Evolutionary conservation across 2,888 invertebrate genomes (phyloP).

Genomic region (Melanargia galathea): DNA sequence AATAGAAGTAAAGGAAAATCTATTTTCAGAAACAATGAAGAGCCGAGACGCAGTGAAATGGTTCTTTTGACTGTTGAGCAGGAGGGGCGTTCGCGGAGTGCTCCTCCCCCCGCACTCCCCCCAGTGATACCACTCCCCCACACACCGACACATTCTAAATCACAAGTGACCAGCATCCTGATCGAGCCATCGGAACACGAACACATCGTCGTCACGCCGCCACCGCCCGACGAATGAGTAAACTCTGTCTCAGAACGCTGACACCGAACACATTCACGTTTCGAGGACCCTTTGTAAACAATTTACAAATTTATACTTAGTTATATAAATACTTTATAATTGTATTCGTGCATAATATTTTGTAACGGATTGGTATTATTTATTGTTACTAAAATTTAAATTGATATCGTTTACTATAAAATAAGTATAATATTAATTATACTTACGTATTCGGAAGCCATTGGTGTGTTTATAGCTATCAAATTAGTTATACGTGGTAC

Average conservation of each 20-base stretch:
- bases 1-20: not conserved
- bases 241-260: slow-evolving; percentile 43
- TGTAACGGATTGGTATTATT: slow-evolving; percentile 35
- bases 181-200: slow-evolving; percentile 53
- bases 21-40: slow-evolving; percentile 44
- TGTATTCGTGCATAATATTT: slow-evolving; percentile 37
- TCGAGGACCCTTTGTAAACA: slow-evolving; percentile 59
- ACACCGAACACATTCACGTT: slow-evolving; percentile 39
- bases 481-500: slow-evolving; percentile 16
- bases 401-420: slow-evolving; percentile 30
- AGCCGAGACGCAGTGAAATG: slow-evolving; percentile 57
- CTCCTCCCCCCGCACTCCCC: slow-evolving; percentile 48
- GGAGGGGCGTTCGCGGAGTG: slow-evolving; percentile 61
- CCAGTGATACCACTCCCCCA: slow-evolving; percentile 47
- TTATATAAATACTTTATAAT: slow-evolving; percentile 45
- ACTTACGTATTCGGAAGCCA: slow-evolving; percentile 16
- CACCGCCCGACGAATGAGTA: slow-evolving; percentile 50
- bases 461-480: slow-evolving; percentile 17
- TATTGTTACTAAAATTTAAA: slow-evolving; percentile 35
- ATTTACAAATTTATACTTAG: slow-evolving; percentile 62
- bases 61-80: slow-evolving; percentile 56
- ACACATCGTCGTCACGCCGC: slow-evolving; percentile 33
- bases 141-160: slow-evolving; percentile 45
- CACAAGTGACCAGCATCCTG: slow-evolving; percentile 58
- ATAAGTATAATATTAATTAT: too few species aligned